phyloP scores from a whole-genome alignment of 1,140 invertebrate genomes.

The Aculops lycopersici region DNA sequence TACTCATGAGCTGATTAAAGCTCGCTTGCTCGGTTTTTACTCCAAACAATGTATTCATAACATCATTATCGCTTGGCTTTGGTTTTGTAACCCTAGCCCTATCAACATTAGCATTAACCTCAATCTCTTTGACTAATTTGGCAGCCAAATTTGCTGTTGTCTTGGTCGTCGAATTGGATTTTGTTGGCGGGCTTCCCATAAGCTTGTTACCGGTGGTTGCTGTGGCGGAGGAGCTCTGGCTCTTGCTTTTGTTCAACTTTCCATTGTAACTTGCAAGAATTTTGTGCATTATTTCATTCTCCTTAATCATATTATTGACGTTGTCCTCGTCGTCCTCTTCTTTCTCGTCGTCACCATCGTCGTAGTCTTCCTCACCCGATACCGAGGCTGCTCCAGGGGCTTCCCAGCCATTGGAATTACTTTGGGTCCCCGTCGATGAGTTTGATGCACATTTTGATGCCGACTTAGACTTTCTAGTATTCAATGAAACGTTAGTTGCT shows the following conservation, averaged over 20 bases:
- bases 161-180: not conserved
- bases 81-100: not conserved
- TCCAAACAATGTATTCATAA: not conserved
- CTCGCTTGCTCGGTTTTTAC: not conserved
- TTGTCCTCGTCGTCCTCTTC: not conserved
- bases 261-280: not conserved
- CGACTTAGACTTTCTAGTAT: no score
- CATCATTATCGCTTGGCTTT: not conserved
- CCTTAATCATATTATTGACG: not conserved
- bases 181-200: not conserved
- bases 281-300: not conserved
- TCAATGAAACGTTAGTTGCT: not conserved
- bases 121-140: not conserved
- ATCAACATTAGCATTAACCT: no score
- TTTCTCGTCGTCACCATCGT: not conserved
- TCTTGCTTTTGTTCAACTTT: not conserved
- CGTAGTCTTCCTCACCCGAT: not conserved
- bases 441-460: no score
- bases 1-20: not conserved
- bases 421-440: no score
- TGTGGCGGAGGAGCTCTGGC: not conserved
- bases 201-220: not conserved
- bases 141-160: not conserved
- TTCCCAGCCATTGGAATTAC: no score
- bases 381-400: not conserved